Evolutionary conservation across 1,140 invertebrate species (phyloP), one percentile per base, ranked within the genome.

Genomic region (Drosophila guanche): DNA sequence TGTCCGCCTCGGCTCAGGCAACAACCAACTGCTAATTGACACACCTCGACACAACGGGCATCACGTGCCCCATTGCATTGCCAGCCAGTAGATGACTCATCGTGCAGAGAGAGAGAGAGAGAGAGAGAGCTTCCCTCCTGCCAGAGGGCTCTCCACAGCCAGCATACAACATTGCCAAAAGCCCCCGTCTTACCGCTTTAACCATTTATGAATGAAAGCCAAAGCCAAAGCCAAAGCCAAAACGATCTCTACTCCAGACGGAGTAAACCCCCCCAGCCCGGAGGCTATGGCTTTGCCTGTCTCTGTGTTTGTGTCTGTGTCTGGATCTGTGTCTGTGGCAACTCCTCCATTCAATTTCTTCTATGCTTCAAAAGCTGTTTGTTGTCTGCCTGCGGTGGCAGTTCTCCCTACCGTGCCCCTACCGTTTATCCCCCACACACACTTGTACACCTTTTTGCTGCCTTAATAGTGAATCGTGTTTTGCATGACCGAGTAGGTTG

Each of bases 381-480:
- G 66, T 76, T 80, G 71, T 69, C 65, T 62, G 70, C 59, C 57
- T 56, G 51, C 20, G 5, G 57, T 33, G 4, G 50, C 23, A 14
- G 61, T 29, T 40, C 41, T 16, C 41, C 52, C 41, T n/a, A 20
- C 6, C 2, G 14, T 33, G 0, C 37, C 59, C 27, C 41, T 20
- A 5, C 29, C 33, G 33, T 54, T 52, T 52, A 14, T 16, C 58
- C 68, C 48, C 16, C 16, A 20, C 16, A 20, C 16, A 78, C 33
- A 37, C 33, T 78, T 88, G 69, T 86, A 80, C 83, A 70, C 74
- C 61, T 66, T 77, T 67, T 85, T 85, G 79, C 81, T 85, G 79
- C 81, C 80, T 85, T 88, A 83, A 86, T 86, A 88, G 81, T 86
- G 88, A 88, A 86, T 86, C 81, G 81, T 88, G 83, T 86, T 88